Evolutionary conservation across 2,888 invertebrate species (phyloP).

Genomic region (Mythimna pallens): DNA sequence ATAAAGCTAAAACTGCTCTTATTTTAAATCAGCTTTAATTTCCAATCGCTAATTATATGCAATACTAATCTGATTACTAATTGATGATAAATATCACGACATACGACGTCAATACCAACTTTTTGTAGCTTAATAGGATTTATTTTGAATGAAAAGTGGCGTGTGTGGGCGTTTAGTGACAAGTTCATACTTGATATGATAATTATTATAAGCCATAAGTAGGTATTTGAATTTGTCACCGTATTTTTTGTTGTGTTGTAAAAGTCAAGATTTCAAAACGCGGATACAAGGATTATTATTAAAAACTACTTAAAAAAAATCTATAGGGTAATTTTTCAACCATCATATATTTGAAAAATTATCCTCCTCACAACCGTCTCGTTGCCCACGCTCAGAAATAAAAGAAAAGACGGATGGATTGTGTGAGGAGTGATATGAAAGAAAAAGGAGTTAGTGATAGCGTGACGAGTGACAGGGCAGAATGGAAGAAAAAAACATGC

Average conservation of each 20-base stretch:
- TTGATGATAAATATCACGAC: constrained; percentile 46
- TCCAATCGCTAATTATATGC: constrained; percentile 47
- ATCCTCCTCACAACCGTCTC: too few relatives aligned
- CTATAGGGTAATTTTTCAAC: too few relatives aligned
- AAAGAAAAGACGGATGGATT: too few relatives aligned
- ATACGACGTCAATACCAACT: constrained; percentile 28
- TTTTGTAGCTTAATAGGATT: constrained; percentile 46
- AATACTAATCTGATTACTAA: constrained; percentile 54
- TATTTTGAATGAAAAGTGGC: constrained; percentile 41
- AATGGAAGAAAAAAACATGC: too few relatives aligned
- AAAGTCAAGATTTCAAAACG: constrained; percentile 8
- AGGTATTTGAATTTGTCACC: constrained; percentile 14
- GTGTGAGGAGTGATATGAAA: too few relatives aligned
- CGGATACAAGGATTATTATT: background rate
- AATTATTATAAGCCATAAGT: constrained; percentile 33
- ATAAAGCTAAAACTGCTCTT: constrained; percentile 20
- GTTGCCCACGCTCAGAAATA: too few relatives aligned
- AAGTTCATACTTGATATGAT: constrained; percentile 38
- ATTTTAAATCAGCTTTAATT: constrained; percentile 37
- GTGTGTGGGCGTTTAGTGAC: constrained; percentile 37
- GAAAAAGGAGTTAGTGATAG: too few relatives aligned
- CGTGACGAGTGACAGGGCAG: too few relatives aligned
- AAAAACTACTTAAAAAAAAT: background rate
- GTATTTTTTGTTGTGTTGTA: background rate
- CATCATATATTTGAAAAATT: too few relatives aligned